A percentile compares a stretch with the other conserved stretches of the same genome.
phyloP scores from a whole-genome alignment of 92 coral and sea anemone species.

The Siderastrea siderea region DNA sequence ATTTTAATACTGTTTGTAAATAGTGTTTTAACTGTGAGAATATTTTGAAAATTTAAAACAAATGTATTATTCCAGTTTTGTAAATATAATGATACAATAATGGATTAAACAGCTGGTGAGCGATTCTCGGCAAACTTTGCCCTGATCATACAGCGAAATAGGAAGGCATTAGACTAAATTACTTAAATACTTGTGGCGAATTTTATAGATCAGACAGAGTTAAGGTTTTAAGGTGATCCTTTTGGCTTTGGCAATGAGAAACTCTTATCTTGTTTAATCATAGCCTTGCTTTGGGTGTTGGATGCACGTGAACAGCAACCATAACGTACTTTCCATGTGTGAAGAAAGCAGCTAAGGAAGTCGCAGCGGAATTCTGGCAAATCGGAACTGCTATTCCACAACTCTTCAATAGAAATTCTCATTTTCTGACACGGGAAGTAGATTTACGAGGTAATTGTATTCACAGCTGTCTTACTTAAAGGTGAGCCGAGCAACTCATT shows the following conservation, averaged over 20 bases:
- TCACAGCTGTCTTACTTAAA: constrained; percentile 28
- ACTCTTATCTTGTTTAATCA: constrained; percentile 20
- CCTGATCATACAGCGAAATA: neutral
- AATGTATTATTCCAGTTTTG: neutral
- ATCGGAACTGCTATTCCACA: constrained; percentile 29
- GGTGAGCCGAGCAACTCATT: constrained; percentile 16
- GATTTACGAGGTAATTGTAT: constrained; percentile 3
- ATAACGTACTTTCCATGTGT: constrained; percentile 14
- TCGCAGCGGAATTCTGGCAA: neutral
- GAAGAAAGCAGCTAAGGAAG: constrained; percentile 24
- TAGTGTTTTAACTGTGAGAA: neutral
- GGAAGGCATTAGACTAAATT: neutral
- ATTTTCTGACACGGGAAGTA: constrained; percentile 11
- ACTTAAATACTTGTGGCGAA: constrained; percentile 23
- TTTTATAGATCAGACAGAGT: constrained; percentile 38
- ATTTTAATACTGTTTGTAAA: neutral
- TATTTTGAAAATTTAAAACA: neutral
- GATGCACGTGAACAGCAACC: neutral
- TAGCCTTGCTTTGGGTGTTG: neutral
- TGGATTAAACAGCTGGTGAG: neutral
- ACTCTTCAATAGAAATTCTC: constrained; percentile 7
- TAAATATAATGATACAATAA: neutral
- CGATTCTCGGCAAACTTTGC: neutral
- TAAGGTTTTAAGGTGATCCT: constrained; percentile 16
- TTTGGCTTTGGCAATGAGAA: constrained; percentile 1